Evolutionary conservation across 53 echinoderm and acorn worm genomes (phyloP), one percentile per base, ranked within the genome.

Genomic region (Paelopatides confundens): DNA sequence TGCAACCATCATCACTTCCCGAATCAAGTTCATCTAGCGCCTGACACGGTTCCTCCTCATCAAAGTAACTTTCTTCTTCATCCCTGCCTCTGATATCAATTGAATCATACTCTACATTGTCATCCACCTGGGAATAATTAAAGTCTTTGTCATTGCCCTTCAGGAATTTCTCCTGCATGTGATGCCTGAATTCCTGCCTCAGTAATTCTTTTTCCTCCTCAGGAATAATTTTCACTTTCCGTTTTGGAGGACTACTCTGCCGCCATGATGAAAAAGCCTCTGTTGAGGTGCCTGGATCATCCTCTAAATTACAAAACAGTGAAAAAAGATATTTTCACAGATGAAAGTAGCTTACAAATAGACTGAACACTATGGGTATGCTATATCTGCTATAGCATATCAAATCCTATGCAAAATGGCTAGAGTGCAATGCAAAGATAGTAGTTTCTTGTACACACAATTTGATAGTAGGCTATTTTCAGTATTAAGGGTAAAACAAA

Each of bases 41-140:
- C 38, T 39, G 34, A 76, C 76, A 39, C 9, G 76, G 76, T 50
- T 85, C 85, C 58, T 96, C 96, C 28, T 87, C 71, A 82, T 96
- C 96, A 89, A 96, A 96, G 53, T 96, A 96, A 21, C 85, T 91
- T 88, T 96, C 96, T 50, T 96, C 93, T 67, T 96, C 94, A 69
- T 96, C 96, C 85, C 91, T 88, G 9, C 82, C 81, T 49, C 96
- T 89, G 33, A 93, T 95, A 31, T 68, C 93, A 5, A 96, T 46
- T 2, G 96, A 96, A 77, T 96, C 96, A 68, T 95, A 96, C 65
- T 96, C 96, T 17, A 70, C 86, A 47, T 96, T 96, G 74, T 81
- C 49, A 47, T 96, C 96, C n/a, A 96, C 94, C 9, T 77, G 83
- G n/a, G 89, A 69, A 63, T 96, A 96, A 82, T 96, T 91, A 93